Evolutionary conservation across 2,113 vertebrate species (phyloP).

Genomic region (Muntiacus muntjak): DNA sequence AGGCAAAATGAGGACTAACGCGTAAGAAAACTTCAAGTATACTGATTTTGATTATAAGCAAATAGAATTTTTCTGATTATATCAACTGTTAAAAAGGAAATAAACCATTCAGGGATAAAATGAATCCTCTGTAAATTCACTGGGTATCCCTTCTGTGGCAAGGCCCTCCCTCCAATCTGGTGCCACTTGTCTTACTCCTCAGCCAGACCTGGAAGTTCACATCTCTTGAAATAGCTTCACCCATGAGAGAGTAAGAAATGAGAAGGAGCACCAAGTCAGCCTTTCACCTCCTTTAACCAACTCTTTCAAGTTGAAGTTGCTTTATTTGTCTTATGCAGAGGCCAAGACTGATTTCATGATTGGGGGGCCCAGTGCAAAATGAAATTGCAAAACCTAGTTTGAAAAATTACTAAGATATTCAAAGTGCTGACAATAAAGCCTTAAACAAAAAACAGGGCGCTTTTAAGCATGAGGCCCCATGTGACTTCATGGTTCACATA

Average conservation of each 20-base stretch:
- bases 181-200: not conserved
- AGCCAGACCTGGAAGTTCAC: not conserved
- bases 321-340: not conserved
- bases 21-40: not conserved
- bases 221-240: not conserved
- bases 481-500: not conserved
- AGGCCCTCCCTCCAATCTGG: not conserved
- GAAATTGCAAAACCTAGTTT: not conserved
- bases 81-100: not conserved
- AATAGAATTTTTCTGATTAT: not conserved
- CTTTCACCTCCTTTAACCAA: not conserved
- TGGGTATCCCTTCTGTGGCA: not conserved
- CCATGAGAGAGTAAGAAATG: not conserved
- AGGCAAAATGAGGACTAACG: not conserved
- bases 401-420: not conserved
- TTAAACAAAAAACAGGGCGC: not conserved
- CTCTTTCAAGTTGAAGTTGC: not conserved
- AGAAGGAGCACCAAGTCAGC: not conserved
- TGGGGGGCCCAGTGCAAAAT: not conserved
- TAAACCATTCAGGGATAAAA: not conserved
- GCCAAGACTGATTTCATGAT: not conserved
- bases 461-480: not conserved
- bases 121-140: not conserved
- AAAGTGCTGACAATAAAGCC: not conserved
- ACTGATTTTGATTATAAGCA: not conserved